These are phyloP conservation scores for Caradrina kadenii DNA, from an alignment of 2,888 invertebrate genomes.

Conservation along the genomic window DNA sequence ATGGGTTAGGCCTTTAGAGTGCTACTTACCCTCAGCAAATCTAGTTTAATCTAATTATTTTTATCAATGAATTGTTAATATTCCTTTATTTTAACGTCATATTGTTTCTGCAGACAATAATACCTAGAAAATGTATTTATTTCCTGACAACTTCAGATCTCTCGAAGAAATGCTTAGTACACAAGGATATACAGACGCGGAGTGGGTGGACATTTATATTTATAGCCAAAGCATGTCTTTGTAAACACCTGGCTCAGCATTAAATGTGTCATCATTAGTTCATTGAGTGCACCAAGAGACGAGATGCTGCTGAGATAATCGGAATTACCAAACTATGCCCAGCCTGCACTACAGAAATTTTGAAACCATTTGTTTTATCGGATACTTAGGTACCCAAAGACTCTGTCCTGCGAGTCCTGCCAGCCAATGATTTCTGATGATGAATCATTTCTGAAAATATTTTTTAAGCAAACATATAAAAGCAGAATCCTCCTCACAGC, in stretches of 20 bases:
- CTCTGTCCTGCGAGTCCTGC: too few species aligned
- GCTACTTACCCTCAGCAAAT: background rate
- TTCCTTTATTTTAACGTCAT: too few species aligned
- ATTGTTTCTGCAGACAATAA: background rate
- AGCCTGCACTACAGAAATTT: too few species aligned
- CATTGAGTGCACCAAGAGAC: too few species aligned
- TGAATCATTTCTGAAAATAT: too few species aligned
- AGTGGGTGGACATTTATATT: constrained; percentile 8
- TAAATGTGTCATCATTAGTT: background rate
- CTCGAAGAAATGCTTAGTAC: constrained; percentile 11
- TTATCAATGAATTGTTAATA: too few species aligned
- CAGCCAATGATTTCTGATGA: too few species aligned
- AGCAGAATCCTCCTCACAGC: background rate
- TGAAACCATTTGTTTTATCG: too few species aligned
- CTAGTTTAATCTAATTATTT: background rate
- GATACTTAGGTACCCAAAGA: too few species aligned
- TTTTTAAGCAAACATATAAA: background rate
- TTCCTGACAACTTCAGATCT: background rate
- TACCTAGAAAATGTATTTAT: background rate
- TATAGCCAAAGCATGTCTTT: constrained; percentile 1
- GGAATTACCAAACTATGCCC: too few species aligned
- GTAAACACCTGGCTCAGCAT: background rate
- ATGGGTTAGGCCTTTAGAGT: background rate
- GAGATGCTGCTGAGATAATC: too few species aligned
- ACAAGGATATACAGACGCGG: constrained; percentile 2